phyloP scores from a whole-genome alignment of 2,888 invertebrate genomes.

The Muschampia plurimacula region DNA sequence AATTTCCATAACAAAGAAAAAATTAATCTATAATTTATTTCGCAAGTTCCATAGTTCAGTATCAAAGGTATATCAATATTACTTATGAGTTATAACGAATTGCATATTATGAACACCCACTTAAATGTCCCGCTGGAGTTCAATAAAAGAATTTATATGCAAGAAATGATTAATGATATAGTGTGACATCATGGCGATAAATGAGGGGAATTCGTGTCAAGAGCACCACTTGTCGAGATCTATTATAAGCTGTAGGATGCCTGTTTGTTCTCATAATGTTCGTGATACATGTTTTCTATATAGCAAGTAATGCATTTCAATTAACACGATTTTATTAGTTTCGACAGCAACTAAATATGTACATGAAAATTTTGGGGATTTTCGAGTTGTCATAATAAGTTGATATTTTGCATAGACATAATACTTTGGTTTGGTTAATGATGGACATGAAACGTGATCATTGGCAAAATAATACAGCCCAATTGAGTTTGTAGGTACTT shows the following conservation, averaged over 20 bases:
- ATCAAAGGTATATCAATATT: neutral
- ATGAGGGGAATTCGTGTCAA: neutral
- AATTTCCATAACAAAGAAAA: too few species aligned
- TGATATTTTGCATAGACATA: too few species aligned
- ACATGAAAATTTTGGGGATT: too few species aligned
- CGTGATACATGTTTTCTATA: neutral
- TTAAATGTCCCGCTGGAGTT: neutral
- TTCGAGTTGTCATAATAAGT: too few species aligned
- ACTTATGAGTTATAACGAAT: neutral
- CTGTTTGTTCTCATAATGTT: neutral
- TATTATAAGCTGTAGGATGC: neutral
- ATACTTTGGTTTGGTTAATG: too few species aligned
- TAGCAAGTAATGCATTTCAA: neutral
- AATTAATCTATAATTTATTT: too few species aligned
- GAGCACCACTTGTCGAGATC: neutral
- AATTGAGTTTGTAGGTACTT: too few species aligned
- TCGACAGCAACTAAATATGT: too few species aligned
- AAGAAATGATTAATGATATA: neutral
- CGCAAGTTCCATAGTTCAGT: too few species aligned
- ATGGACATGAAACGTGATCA: too few species aligned
- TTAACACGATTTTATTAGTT: too few species aligned
- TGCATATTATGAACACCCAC: neutral
- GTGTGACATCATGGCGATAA: neutral
- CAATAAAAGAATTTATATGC: conserved; percentile 2
- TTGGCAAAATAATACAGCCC: too few species aligned